Evolutionary conservation across 2,113 vertebrate genomes (phyloP), one percentile per base, ranked within the genome.

Genomic region (Oryzias curvinotus): DNA sequence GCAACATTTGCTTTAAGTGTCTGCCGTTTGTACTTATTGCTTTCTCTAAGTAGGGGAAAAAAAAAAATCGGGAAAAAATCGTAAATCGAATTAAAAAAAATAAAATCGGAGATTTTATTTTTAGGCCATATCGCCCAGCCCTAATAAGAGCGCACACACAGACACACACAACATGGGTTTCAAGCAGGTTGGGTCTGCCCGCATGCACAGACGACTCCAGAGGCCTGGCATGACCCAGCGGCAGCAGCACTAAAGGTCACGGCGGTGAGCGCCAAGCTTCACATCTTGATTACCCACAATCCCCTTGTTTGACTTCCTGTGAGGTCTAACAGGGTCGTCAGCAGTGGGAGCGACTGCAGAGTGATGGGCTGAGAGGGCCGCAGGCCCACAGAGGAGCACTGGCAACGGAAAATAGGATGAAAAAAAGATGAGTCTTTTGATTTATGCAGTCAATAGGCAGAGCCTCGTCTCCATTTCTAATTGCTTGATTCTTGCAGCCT

Each of bases 401-500:
- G 57, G 87, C 68, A 67, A 57, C 68, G 62, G 71, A 46, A 75
- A 64, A 75, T 26, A 17, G 19, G 47, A 43, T 7, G 21, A 44
- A 64, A 14, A 42, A 79, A 62, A 6, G 49, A 49, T 1, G 68
- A 59, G 90, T 92, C 95, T 95, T 91, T 94, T 95, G 95, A 95
- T 94, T 95, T 92, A 96, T 96, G 94, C 95, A 95, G 95, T 94
- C 93, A 93, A 95, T 93, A 94, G 65, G 56, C 92, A 90, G 87
- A 90, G 91, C 88, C 93, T 94, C 93, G 93, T 96, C 94, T 95
- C 94, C 94, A 95, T 95, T 94, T 92, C 93, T 96, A 96, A 96
- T 96, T 96, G 95, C 96, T 95, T 96, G 95, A 96, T 97, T 96
- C 10, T 95, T 93, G 93, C 91, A 93, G 93, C 93, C 92, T 91